Evolutionary conservation across 2,797 vertebrate species (phyloP), one percentile per base, ranked within the genome.

Genomic region (Enteromius trimaculatus): DNA sequence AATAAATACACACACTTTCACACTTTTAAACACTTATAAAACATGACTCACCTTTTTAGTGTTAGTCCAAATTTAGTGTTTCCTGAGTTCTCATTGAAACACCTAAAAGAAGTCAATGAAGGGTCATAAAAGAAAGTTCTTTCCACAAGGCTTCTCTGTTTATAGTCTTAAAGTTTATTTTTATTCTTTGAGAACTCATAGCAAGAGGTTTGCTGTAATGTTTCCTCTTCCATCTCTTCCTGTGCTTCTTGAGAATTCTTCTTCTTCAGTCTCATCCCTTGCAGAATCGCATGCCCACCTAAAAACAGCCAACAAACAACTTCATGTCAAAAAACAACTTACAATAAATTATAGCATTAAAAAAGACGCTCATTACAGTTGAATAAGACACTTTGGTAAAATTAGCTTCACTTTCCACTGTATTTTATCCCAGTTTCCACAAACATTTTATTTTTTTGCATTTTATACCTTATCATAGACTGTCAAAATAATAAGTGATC

Each of bases 221-320:
- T 29, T 53, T 68, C 23, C 55, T 51, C 19, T 58, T 69, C 84
- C 85, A 89, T 89, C 86, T 90, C 88, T 83, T 87, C 81, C 77
- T 88, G 87, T 39, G 66, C 85, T 60, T 84, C 87, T 14, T 78
- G 72, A 81, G 85, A 82, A 85, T 88, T 91, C 81, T 88, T 37
- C 64, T 21, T 79, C 70, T 85, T 87, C 86, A 90, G 82, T 21
- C 26, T 7, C 47, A 31, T 11, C 70, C 47, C 26, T 53, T 86
- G 72, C 87, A 91, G 88, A 89, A 92, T 86, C 0, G 74, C 65
- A 80, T 90, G 81, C 31, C 51, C 76, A 85, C 76, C 77, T 90
- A 88, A 84, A 87, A 86, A 85, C 55, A 29, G n/a, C 29, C 10
- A 66, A 49, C 62, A 80, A 66, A 64, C 31, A 76, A 75, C 13